Conservation (phyloP, 2,113 vertebrate species). For the Leptobrachium leishanense region DNA sequence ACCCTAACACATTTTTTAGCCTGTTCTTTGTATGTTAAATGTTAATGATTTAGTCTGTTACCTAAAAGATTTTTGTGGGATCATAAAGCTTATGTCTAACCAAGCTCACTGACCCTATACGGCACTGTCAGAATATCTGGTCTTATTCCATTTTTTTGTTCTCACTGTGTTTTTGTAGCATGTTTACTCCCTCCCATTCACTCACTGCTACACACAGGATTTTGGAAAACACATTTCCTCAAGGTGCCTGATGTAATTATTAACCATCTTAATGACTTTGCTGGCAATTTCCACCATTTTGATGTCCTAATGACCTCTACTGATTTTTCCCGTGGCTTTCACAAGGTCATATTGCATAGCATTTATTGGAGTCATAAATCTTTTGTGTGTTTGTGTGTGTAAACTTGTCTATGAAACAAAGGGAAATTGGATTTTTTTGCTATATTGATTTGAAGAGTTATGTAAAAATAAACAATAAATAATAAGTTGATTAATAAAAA, state of each 20-base stretch:
- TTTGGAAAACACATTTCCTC: not conserved
- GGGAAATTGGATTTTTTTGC: not conserved
- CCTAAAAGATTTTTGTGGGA: no score
- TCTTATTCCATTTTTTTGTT: no score
- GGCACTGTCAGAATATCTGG: no score
- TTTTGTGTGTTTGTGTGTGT: not conserved
- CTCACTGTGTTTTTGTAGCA: no score
- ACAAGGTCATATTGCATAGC: not conserved
- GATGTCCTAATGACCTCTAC: conserved; percentile 15
- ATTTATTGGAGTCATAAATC: conserved; percentile 10
- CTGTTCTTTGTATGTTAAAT: no score
- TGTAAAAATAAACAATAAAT: not conserved
- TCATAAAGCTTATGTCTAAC: no score
- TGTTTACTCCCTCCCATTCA: no score
- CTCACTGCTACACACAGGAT: no score
- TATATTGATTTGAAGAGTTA: not conserved
- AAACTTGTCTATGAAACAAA: not conserved
- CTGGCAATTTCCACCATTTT: conserved; percentile 29
- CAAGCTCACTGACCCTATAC: no score
- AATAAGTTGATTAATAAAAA: no score
- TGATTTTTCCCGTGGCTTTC: conserved; percentile 11
- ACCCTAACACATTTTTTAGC: no score
- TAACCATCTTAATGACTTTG: conserved; percentile 33
- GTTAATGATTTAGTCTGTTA: no score
- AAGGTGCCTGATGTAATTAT: conserved; percentile 31